These are phyloP conservation scores for Cheilosia urbana DNA, from an alignment of 2,888 invertebrate species.

Conservation along the genomic window DNA sequence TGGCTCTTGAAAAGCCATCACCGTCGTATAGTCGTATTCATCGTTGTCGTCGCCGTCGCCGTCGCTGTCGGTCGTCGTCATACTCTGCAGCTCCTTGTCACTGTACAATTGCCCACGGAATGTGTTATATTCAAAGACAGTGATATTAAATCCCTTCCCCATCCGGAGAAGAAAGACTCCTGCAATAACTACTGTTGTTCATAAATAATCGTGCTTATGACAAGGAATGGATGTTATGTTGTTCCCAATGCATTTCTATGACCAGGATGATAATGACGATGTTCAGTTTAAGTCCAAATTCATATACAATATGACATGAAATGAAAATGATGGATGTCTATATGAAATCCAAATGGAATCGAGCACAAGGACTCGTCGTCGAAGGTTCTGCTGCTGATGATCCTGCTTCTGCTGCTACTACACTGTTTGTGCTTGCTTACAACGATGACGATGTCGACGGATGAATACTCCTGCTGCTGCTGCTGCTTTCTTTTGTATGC, in stretches of 20 bases:
- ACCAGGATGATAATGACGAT: constrained; percentile 70
- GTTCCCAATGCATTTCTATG: constrained; percentile 66
- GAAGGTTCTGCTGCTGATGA: constrained; percentile 43
- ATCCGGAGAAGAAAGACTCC: constrained; percentile 27
- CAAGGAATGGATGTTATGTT: constrained; percentile 69
- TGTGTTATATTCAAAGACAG: constrained; percentile 53
- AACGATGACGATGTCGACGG: constrained; percentile 36
- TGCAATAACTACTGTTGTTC: constrained; percentile 67
- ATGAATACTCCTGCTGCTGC: constrained; percentile 18
- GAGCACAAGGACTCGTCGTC: constrained; percentile 59
- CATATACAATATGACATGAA: constrained; percentile 69
- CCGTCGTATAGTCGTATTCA: constrained; percentile 7
- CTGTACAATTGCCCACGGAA: constrained; percentile 52
- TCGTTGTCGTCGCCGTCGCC: background rate
- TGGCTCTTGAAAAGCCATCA: constrained; percentile 63
- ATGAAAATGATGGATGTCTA: constrained; percentile 71
- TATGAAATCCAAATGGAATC: constrained; percentile 66
- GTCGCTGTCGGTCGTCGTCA: constrained; percentile 1
- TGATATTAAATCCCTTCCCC: constrained; percentile 38
- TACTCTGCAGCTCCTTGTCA: constrained; percentile 6
- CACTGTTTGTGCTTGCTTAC: constrained; percentile 35
- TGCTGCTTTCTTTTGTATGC: constrained; percentile 44
- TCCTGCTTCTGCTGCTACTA: constrained; percentile 10
- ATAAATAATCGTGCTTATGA: constrained; percentile 73
- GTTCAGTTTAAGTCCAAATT: constrained; percentile 71